Evolutionary conservation across 2,888 invertebrate genomes (phyloP).

Genomic region (Resseliella maxima): DNA sequence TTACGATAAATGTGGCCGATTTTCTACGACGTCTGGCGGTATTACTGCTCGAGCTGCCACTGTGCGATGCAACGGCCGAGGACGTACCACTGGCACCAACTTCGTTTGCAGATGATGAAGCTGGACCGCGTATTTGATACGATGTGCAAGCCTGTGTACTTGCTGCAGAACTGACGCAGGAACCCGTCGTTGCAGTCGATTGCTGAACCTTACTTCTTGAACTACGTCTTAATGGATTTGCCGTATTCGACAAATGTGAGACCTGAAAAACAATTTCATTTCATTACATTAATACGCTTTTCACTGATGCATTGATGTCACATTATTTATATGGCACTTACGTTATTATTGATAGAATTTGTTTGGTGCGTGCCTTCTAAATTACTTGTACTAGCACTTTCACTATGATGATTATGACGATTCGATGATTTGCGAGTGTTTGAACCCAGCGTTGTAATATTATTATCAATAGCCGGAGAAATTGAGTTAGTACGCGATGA

Average conservation of each 20-base stretch:
- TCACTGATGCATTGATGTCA: not conserved
- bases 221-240: slow-evolving; percentile 66
- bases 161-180: slow-evolving; percentile 65
- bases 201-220: slow-evolving; percentile 65
- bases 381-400: slow-evolving; percentile 47
- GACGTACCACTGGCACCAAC: slow-evolving; percentile 44
- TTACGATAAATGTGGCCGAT: slow-evolving; percentile 58
- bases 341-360: not conserved
- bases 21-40: slow-evolving; percentile 2
- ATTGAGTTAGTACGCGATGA: not conserved
- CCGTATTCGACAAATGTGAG: slow-evolving; percentile 60
- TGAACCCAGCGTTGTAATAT: slow-evolving; percentile 65
- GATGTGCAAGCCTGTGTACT: slow-evolving; percentile 58
- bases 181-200: slow-evolving; percentile 64
- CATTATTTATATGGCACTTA: not conserved
- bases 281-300: no score
- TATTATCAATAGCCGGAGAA: slow-evolving; percentile 60
- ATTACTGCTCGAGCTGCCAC: slow-evolving; percentile 9
- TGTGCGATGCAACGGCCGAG: not conserved
- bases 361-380: not conserved
- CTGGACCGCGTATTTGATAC: slow-evolving; percentile 60
- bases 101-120: slow-evolving; percentile 62
- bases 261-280: slow-evolving; percentile 41
- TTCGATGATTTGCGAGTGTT: slow-evolving; percentile 62
- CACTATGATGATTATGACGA: not conserved